Conservation (phyloP, 2,888 invertebrate species). For the Eupeodes latifasciatus region DNA sequence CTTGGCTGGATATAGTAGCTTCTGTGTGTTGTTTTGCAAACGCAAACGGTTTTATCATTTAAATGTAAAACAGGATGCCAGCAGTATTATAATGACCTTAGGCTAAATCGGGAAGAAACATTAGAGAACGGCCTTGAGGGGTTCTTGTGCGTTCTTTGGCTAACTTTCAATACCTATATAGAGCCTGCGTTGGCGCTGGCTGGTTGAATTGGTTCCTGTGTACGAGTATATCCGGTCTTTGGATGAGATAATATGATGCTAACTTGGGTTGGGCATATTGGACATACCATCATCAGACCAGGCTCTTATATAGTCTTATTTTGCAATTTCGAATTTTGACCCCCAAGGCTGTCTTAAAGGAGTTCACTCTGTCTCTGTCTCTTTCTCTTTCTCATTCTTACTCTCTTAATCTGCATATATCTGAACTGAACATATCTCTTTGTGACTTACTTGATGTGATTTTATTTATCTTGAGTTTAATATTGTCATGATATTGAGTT, state of each 20-base stretch:
- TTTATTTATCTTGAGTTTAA: constrained; percentile 35
- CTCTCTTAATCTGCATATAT: neutral
- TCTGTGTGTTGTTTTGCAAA: constrained; percentile 66
- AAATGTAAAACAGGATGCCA: constrained; percentile 75
- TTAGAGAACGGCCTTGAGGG: constrained; percentile 61
- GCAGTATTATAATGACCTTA: constrained; percentile 61
- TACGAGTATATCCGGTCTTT: constrained; percentile 49
- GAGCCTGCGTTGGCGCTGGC: neutral
- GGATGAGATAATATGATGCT: constrained; percentile 27
- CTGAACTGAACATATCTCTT: neutral
- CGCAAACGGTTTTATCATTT: constrained; percentile 75
- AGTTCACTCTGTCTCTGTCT: constrained; percentile 36
- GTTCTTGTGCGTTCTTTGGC: constrained; percentile 46
- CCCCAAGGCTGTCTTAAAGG: constrained; percentile 64
- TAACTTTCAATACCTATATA: constrained; percentile 24
- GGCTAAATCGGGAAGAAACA: constrained; percentile 69
- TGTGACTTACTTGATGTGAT: constrained; percentile 23
- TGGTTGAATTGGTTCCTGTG: neutral
- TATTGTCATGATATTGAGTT: constrained; percentile 17
- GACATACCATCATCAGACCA: constrained; percentile 13
- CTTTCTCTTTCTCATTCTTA: neutral
- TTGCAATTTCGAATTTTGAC: constrained; percentile 71
- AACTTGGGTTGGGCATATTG: constrained; percentile 14
- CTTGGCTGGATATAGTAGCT: constrained; percentile 39
- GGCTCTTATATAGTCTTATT: constrained; percentile 63